These are phyloP conservation scores for Apostichopus parvimensis DNA, from an alignment of 35 echinoderm and acorn worm species.

Conservation along the genomic window DNA sequence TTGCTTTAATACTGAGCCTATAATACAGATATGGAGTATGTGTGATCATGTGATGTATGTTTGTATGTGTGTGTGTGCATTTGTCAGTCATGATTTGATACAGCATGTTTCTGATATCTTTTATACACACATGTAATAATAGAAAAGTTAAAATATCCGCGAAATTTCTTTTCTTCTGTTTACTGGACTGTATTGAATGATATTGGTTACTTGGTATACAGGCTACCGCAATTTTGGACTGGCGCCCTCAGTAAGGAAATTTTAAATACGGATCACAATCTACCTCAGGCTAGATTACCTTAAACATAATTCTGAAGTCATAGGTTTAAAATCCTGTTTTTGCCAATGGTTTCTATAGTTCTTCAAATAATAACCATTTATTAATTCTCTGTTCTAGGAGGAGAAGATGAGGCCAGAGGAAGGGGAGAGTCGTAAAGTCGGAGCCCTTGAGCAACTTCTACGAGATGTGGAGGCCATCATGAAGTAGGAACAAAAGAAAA, in stretches of 20 bases:
- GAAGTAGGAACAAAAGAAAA: constrained; percentile 21
- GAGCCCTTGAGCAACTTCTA: constrained; percentile 38
- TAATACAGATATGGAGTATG: too few relatives aligned
- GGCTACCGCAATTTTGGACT: too few relatives aligned
- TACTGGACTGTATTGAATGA: too few relatives aligned
- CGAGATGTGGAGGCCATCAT: constrained; percentile 44
- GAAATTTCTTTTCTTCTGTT: not conserved
- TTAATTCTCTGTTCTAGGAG: not conserved
- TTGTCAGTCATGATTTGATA: not conserved
- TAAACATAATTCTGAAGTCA: too few relatives aligned
- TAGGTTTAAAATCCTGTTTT: too few relatives aligned
- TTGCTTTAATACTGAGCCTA: too few relatives aligned
- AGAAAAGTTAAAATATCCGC: not conserved
- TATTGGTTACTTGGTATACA: too few relatives aligned
- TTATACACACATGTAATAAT: not conserved
- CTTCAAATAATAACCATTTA: not conserved
- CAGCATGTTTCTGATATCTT: too few relatives aligned
- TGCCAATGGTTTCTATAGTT: not conserved
- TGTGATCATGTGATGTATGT: too few relatives aligned
- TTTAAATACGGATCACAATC: too few relatives aligned
- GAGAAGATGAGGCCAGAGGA: constrained; percentile 47
- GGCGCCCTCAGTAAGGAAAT: too few relatives aligned
- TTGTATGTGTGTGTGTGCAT: not conserved
- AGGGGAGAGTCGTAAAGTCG: constrained; percentile 22
- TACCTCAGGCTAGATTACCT: too few relatives aligned